These are phyloP conservation scores for Bubo blakistoni DNA, from an alignment of 2,113 vertebrate species.

Conservation along the genomic window DNA sequence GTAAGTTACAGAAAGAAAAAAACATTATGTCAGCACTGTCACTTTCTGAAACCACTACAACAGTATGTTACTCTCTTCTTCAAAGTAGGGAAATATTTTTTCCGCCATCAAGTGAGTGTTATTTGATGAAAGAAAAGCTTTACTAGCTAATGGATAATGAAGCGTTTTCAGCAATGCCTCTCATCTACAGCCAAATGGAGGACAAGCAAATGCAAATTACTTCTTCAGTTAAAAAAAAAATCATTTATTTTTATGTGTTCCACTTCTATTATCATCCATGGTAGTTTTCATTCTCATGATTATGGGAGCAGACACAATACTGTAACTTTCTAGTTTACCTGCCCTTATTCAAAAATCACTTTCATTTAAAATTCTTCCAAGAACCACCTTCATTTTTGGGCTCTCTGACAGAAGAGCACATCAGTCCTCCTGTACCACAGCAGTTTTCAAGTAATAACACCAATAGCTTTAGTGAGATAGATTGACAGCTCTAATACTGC, in stretches of 20 bases:
- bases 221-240: slow-evolving; percentile 24
- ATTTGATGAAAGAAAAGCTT: slow-evolving; percentile 74
- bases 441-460: not conserved
- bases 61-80: slow-evolving; percentile 40
- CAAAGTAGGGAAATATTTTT: slow-evolving; percentile 65
- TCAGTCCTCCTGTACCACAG: not conserved
- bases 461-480: not conserved
- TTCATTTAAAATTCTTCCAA: not conserved
- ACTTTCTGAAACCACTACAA: slow-evolving; percentile 55
- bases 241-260: slow-evolving; percentile 7
- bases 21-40: slow-evolving; percentile 47
- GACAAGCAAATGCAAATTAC: slow-evolving; percentile 61
- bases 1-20: slow-evolving; percentile 21
- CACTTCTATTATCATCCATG: not conserved
- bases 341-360: not conserved
- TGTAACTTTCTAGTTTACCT: not conserved
- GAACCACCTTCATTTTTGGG: not conserved
- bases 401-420: not conserved
- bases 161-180: slow-evolving; percentile 59
- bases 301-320: not conserved
- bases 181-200: slow-evolving; percentile 74
- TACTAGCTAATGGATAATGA: slow-evolving; percentile 69
- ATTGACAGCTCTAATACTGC: not conserved
- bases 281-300: not conserved
- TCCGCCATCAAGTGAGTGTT: slow-evolving; percentile 68